A percentile compares a stretch with the other conserved stretches of the same genome.
These are phyloP conservation scores for Epizoanthus scotinus DNA, from an alignment of 92 coral and sea anemone genomes.

Conservation along the genomic window DNA sequence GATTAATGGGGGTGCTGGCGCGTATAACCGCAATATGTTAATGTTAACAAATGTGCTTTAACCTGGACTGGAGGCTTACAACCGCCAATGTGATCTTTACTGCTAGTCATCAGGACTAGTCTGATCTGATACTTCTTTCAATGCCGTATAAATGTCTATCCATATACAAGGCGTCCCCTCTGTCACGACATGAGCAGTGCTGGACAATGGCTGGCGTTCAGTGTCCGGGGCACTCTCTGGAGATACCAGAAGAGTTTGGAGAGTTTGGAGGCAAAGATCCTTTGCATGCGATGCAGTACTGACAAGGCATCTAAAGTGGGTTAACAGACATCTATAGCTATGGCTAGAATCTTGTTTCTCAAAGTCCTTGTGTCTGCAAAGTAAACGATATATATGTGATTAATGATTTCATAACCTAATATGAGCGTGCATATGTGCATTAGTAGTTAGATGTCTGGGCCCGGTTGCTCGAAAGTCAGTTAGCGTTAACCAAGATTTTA, in stretches of 20 bases:
- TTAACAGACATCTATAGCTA: slow-evolving; percentile 4
- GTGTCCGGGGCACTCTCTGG: background rate
- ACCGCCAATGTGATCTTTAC: too few species aligned
- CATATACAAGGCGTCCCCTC: slow-evolving; percentile 12
- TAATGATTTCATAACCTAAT: too few species aligned
- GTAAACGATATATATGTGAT: background rate
- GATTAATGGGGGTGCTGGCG: too few species aligned
- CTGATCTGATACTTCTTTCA: background rate
- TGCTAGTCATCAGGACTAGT: too few species aligned
- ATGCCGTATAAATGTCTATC: background rate
- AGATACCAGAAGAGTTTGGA: slow-evolving; percentile 3
- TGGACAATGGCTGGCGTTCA: background rate
- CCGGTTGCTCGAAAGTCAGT: too few species aligned
- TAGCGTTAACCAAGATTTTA: too few species aligned
- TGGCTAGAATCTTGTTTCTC: slow-evolving; percentile 16
- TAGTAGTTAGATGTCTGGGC: too few species aligned
- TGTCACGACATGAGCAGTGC: background rate
- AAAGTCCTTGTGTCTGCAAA: slow-evolving; percentile 3
- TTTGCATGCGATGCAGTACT: slow-evolving; percentile 12
- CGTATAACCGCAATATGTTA: too few species aligned
- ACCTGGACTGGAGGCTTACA: too few species aligned
- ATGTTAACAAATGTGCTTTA: too few species aligned
- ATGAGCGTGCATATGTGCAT: too few species aligned
- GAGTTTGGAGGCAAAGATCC: slow-evolving; percentile 20
- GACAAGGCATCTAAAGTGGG: slow-evolving; percentile 25